These are phyloP conservation scores for Pipistrellus pipistrellus DNA, from an alignment of 2,797 vertebrate species.

Conservation along the genomic window DNA sequence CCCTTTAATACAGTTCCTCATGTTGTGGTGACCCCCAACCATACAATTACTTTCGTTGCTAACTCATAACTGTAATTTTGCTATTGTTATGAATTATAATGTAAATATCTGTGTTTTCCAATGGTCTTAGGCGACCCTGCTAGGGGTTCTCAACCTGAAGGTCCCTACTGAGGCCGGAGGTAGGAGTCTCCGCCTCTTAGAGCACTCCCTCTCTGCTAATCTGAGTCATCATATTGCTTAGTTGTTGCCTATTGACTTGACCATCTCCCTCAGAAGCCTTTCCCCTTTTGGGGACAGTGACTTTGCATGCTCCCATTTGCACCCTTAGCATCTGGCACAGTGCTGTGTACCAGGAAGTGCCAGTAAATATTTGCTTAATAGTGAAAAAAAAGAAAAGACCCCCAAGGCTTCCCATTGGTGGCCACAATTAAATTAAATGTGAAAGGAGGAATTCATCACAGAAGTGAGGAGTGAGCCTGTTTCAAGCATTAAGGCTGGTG, in stretches of 20 bases:
- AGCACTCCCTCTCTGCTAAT: accelerated
- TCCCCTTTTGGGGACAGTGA: background rate
- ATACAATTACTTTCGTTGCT: too few species aligned
- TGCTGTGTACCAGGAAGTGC: background rate
- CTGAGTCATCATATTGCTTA: background rate
- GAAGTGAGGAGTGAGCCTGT: background rate
- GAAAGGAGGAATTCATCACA: background rate
- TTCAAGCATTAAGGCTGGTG: background rate
- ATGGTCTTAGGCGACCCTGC: too few species aligned
- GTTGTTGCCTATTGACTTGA: background rate
- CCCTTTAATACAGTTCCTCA: too few species aligned
- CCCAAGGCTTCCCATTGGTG: background rate
- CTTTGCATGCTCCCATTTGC: background rate
- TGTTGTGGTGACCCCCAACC: too few species aligned
- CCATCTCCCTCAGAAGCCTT: background rate
- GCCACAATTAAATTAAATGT: background rate
- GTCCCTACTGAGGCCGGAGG: background rate
- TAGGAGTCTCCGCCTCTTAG: background rate
- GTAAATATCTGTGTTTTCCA: too few species aligned
- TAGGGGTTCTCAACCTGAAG: too few species aligned
- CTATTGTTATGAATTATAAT: too few species aligned
- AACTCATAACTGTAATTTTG: too few species aligned
- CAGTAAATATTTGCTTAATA: background rate
- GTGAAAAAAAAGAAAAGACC: background rate
- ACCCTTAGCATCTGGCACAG: background rate